phyloP scores from a whole-genome alignment of 2,797 vertebrate species.

The Aythya fuligula region DNA sequence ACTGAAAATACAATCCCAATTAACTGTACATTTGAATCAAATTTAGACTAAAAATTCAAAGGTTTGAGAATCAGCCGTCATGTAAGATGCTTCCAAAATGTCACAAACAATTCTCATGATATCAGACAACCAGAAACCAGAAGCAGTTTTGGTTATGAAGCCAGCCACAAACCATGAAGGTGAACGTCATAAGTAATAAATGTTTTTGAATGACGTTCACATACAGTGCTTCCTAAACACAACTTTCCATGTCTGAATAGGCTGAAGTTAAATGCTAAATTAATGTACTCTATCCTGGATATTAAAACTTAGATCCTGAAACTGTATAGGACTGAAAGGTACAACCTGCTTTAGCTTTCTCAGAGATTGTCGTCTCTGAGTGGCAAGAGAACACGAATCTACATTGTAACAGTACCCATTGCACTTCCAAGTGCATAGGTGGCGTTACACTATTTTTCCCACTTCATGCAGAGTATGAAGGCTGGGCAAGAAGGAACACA shows the following conservation, averaged over 20 bases:
- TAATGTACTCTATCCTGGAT: neutral
- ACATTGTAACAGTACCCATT: neutral
- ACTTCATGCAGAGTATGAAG: neutral
- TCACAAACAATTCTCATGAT: neutral
- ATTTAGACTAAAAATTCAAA: neutral
- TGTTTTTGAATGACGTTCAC: neutral
- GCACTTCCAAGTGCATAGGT: neutral
- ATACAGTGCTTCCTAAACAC: neutral
- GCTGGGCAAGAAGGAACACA: neutral
- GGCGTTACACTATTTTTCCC: neutral
- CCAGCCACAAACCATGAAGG: neutral
- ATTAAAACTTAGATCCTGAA: neutral
- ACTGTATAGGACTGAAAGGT: neutral
- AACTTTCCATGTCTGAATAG: neutral
- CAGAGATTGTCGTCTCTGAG: neutral
- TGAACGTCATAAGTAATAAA: neutral
- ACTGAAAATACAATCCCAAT: neutral
- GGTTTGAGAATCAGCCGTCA: neutral
- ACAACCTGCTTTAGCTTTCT: neutral
- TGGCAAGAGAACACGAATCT: neutral
- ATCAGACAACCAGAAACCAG: neutral
- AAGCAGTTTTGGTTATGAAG: neutral
- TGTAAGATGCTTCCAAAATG: neutral
- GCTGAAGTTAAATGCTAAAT: neutral
- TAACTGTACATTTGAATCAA: neutral